Percentiles rank a stretch among this genome's conserved stretches.
Conservation (phyloP, 1,140 invertebrate genomes). For the Lepidurus arcticus region DNA sequence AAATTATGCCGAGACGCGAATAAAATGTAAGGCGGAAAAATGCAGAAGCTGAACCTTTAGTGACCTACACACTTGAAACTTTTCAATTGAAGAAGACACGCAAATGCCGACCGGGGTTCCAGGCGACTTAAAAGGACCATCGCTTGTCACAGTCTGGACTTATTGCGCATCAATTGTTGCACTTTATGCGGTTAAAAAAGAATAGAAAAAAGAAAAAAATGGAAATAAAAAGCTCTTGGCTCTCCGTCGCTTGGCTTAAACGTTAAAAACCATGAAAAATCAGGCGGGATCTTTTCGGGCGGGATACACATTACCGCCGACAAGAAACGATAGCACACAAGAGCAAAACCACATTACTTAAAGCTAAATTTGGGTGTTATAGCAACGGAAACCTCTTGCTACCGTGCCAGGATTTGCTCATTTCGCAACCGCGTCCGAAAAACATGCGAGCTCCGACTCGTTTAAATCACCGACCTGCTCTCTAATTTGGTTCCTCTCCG, state of each 20-base stretch:
- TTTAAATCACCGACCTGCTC: constrained; percentile 1
- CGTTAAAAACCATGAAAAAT: not conserved
- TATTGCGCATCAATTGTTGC: constrained; percentile 10
- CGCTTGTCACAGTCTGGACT: not conserved
- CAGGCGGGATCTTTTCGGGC: not conserved
- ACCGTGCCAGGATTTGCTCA: not conserved
- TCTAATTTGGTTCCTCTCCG: not conserved
- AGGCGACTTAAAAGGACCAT: not conserved
- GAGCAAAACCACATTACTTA: too few relatives aligned
- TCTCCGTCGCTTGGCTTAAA: not conserved
- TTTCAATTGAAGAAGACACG: too few relatives aligned
- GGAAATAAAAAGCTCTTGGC: not conserved
- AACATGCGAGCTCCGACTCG: constrained; percentile 3
- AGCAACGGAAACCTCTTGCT: too few relatives aligned
- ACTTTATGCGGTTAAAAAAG: not conserved
- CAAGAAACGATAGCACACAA: too few relatives aligned
- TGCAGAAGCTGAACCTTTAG: too few relatives aligned
- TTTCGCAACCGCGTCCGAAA: not conserved
- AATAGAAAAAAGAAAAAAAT: not conserved
- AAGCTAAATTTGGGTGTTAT: too few relatives aligned
- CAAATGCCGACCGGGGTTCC: not conserved
- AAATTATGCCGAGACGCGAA: not conserved
- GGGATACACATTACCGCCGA: too few relatives aligned
- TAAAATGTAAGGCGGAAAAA: not conserved
- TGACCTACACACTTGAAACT: too few relatives aligned